A percentile compares a stretch with the other conserved stretches of the same genome.
Evolutionary conservation across 2,797 vertebrate species (phyloP).

Genomic region (Enteromius mattozi): DNA sequence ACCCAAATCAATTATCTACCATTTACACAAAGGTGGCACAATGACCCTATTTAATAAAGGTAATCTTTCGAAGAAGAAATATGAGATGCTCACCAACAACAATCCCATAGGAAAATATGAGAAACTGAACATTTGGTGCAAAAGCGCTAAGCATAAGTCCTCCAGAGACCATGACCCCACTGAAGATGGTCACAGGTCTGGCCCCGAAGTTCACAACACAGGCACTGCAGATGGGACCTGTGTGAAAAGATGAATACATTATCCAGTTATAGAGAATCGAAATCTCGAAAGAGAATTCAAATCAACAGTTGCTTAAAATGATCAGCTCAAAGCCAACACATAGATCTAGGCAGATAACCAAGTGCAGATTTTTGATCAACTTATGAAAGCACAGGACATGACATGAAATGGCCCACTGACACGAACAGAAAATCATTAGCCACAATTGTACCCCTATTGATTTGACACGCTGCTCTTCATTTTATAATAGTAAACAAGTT

Average conservation of each 20-base stretch:
- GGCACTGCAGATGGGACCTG: conserved; percentile 87
- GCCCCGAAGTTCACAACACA: conserved; percentile 87
- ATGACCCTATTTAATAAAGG: neutral
- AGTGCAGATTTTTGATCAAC: neutral
- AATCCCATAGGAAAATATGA: conserved; percentile 87
- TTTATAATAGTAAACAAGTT: conserved; percentile 16
- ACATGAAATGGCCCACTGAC: neutral
- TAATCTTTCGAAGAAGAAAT: neutral
- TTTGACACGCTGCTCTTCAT: conserved; percentile 23
- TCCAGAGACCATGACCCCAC: conserved; percentile 85
- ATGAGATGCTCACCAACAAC: conserved; percentile 81
- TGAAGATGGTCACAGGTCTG: conserved; percentile 87
- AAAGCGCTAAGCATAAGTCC: conserved; percentile 88
- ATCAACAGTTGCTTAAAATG: neutral
- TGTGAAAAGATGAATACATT: conserved; percentile 1
- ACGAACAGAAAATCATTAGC: conserved; percentile 25
- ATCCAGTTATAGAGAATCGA: conserved; percentile 1
- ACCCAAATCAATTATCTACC: neutral
- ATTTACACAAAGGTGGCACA: neutral
- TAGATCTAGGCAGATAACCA: neutral
- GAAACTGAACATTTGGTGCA: conserved; percentile 86
- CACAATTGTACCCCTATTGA: conserved; percentile 17
- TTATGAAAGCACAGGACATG: conserved; percentile 13
- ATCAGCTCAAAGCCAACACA: neutral
- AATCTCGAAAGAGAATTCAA: neutral